These are phyloP conservation scores for Pseudoatta argentina DNA, from an alignment of 1,140 invertebrate genomes.

Conservation along the genomic window DNA sequence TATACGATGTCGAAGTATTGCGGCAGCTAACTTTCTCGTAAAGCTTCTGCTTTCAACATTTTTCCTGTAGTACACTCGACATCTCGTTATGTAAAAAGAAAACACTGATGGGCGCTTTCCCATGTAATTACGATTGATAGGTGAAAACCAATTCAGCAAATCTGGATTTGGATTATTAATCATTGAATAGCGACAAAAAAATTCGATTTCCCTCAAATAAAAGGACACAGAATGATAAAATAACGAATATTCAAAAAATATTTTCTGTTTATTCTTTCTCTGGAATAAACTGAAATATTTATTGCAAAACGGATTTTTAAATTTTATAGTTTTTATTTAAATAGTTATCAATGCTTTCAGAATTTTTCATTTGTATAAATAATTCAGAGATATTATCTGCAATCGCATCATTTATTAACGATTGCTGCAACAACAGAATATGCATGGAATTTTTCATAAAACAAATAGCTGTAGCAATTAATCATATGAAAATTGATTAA, in stretches of 20 bases:
- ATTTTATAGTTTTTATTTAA: not conserved
- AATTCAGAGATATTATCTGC: not conserved
- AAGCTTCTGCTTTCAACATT: not conserved
- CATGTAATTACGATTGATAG: not conserved
- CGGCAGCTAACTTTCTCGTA: slow-evolving; percentile 4
- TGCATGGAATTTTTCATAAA: not conserved
- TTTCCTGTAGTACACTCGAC: not conserved
- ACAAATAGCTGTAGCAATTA: not conserved
- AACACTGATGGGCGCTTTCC: slow-evolving; percentile 13
- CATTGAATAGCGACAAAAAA: not conserved
- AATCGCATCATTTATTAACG: not conserved
- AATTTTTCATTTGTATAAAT: slow-evolving; percentile 16
- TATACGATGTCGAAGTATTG: slow-evolving; percentile 62
- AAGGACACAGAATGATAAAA: not conserved
- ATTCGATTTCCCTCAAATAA: slow-evolving; percentile 14
- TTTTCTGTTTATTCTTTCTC: not conserved
- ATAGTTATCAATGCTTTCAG: not conserved
- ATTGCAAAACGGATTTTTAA: not conserved
- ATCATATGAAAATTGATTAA: not conserved
- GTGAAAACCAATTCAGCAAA: slow-evolving; percentile 12
- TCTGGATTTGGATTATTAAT: slow-evolving; percentile 29
- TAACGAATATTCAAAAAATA: slow-evolving; percentile 6
- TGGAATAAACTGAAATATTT: not conserved
- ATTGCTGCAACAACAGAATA: not conserved
- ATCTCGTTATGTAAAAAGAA: slow-evolving; percentile 16